Percentiles rank a stretch among this genome's conserved stretches.
These are phyloP conservation scores for Zaprionus tsacasi DNA, from an alignment of 1,140 invertebrate genomes.

Conservation along the genomic window DNA sequence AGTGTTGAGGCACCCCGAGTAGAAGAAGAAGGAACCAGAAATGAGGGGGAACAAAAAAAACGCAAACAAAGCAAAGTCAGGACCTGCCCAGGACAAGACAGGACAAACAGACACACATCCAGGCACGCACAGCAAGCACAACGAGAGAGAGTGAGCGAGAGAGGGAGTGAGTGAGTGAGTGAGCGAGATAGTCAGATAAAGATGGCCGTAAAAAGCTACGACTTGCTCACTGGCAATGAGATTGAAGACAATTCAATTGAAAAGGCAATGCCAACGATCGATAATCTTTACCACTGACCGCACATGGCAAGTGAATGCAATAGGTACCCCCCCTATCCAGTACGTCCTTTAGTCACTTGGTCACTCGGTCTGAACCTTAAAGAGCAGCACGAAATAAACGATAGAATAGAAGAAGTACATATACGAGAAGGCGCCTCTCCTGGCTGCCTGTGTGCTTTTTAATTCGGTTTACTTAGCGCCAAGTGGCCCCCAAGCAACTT, in stretches of 20 bases:
- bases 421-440: not conserved
- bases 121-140: slow-evolving; percentile 27
- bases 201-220: slow-evolving; percentile 49
- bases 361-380: slow-evolving; percentile 52
- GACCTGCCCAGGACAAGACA: slow-evolving; percentile 42
- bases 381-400: slow-evolving; percentile 41
- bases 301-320: slow-evolving; percentile 43
- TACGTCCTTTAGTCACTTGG: slow-evolving; percentile 38
- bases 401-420: not conserved
- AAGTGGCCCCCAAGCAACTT: slow-evolving; percentile 61
- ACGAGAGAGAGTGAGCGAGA: not conserved
- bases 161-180: not conserved
- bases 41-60: slow-evolving; percentile 33
- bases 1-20: slow-evolving; percentile 63
- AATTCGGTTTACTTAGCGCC: slow-evolving; percentile 70
- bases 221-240: slow-evolving; percentile 68
- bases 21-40: slow-evolving; percentile 15
- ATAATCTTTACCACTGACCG: slow-evolving; percentile 77
- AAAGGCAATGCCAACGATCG: slow-evolving; percentile 68
- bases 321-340: not conserved
- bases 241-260: slow-evolving; percentile 84
- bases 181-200: slow-evolving; percentile 22
- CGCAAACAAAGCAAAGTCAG: slow-evolving; percentile 74
- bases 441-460: slow-evolving; percentile 64
- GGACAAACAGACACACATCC: slow-evolving; percentile 17